Evolutionary conservation across 2,113 vertebrate genomes (phyloP), one percentile per base, ranked within the genome.

Genomic region (Oreochromis aureus): DNA sequence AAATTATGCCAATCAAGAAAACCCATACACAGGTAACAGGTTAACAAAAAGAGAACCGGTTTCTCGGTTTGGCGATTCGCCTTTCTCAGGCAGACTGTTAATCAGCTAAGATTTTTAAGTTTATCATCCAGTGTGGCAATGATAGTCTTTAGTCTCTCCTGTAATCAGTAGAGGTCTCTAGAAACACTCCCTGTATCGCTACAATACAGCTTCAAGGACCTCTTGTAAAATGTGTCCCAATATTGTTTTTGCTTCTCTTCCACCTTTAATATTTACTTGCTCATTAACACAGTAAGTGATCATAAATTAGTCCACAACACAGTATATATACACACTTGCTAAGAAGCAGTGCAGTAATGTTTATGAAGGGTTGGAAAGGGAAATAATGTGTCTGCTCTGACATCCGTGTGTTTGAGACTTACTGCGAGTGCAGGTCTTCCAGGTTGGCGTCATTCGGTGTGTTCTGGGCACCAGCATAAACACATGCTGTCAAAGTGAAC

Each of bases 371-470:
- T 3, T 6, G 39, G 16, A 32, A 32, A 46, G 5, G 12, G 15
- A 55, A 69, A 7, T 3, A 5, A 51, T 59, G 48, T 0, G 27
- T 80, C 73, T 86, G 79, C 73, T 84, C 41, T 84, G 15, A 83
- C 84, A 78, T 16, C 78, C 51, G 1, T 83, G 81, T 81, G 81
- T 59, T 19, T 48, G 36, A 58, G n/a, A 91, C 96, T 96, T 87
- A 97, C 96, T 94, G 95, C 7, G 92, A 93, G 76, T 95, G 91
- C 13, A 87, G 55, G 32, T 95, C 94, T n/a, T 96, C 94, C 86
- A 90, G 55, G 81, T 84, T 94, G 89, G 91, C 83, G 30, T 92
- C 92, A 24, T 90, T 92, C 19, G 86, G 73, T 6, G 88, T 91
- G 81, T 90, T 91, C 55, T 89, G 94, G 89, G 88, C 46, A 22